Conservation (phyloP, 1,140 invertebrate genomes). For the Agraylea sexmaculata region DNA sequence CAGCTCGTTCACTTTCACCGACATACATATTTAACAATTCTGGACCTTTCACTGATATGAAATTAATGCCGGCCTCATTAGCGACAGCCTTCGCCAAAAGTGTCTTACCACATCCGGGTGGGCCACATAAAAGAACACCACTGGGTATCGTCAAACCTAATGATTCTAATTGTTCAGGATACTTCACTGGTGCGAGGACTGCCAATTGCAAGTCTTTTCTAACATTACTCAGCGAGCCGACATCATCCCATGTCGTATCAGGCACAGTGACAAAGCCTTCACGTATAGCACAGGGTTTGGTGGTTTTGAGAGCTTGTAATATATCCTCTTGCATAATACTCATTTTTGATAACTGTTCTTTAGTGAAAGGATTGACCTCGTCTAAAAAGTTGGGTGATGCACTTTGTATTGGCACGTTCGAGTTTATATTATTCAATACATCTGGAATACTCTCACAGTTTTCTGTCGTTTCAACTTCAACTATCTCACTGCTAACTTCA, state of each 20-base stretch:
- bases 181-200: constrained; percentile 85
- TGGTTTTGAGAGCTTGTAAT: constrained; percentile 60
- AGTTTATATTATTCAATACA: background rate
- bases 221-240: constrained; percentile 84
- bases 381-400: constrained; percentile 22
- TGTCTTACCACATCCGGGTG: constrained; percentile 91
- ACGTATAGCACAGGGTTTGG: constrained; percentile 87
- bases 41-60: constrained; percentile 94
- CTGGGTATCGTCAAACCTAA: constrained; percentile 71
- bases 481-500: background rate
- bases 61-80: constrained; percentile 93
- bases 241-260: constrained; percentile 93
- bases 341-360: constrained; percentile 48
- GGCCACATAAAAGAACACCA: constrained; percentile 85
- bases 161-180: constrained; percentile 63
- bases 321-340: constrained; percentile 67
- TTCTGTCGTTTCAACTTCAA: background rate
- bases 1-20: constrained; percentile 95
- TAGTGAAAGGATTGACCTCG: constrained; percentile 37
- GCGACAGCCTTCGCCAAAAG: constrained; percentile 87
- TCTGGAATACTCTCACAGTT: constrained; percentile 14
- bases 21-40: constrained; percentile 98
- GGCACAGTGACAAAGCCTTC: constrained; percentile 97
- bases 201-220: constrained; percentile 80
- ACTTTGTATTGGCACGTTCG: constrained; percentile 12